Percentiles rank a stretch among this genome's conserved stretches.
These are phyloP conservation scores for Siniperca knerii DNA, from an alignment of 2,113 vertebrate species.

Conservation along the genomic window DNA sequence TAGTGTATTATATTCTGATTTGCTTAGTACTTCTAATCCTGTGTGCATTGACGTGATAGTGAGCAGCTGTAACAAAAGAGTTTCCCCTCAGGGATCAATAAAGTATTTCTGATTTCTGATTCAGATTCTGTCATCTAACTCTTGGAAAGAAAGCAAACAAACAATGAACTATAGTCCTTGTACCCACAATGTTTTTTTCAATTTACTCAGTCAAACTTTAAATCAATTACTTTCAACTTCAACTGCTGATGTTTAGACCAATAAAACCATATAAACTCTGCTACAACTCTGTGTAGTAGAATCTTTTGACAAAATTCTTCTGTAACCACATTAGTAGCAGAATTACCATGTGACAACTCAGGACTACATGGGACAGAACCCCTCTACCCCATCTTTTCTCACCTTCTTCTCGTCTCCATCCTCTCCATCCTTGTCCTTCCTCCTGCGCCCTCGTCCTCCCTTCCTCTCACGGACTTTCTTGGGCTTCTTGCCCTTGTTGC, in stretches of 20 bases:
- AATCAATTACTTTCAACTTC: background rate
- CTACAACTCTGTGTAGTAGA: background rate
- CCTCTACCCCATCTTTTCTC: slow-evolving; percentile 1
- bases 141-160: background rate
- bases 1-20: no score
- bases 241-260: no score
- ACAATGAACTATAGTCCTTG: background rate
- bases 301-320: background rate
- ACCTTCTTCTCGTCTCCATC: slow-evolving; percentile 83
- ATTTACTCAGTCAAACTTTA: background rate
- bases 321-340: background rate
- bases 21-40: no score
- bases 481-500: slow-evolving; percentile 82
- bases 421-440: slow-evolving; percentile 86
- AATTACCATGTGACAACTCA: background rate
- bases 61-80: no score
- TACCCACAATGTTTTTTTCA: background rate
- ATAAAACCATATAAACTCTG: background rate
- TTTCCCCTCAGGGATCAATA: no score
- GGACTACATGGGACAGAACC: background rate
- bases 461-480: slow-evolving; percentile 91
- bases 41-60: no score
- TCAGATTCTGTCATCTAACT: background rate
- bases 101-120: no score
- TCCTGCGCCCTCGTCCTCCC: slow-evolving; percentile 85